Percentiles rank a stretch among this genome's conserved stretches.
Conservation (phyloP, 1,140 invertebrate species). For the Stenopsyche tienmushanensis region DNA sequence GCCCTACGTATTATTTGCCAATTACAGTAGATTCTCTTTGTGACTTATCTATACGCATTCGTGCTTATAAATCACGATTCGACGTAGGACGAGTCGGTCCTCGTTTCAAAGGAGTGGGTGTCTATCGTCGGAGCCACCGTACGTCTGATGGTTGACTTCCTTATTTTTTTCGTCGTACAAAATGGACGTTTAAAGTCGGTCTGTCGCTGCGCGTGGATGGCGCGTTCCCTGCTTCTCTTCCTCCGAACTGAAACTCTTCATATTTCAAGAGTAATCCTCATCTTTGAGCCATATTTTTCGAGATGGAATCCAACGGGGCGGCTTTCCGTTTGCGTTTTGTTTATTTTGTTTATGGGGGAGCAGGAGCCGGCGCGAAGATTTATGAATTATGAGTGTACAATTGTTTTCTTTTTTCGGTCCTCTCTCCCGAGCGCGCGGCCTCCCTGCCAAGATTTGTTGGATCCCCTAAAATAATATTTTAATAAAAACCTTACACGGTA, state of each 20-base stretch:
- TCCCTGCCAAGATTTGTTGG: conserved; percentile 28
- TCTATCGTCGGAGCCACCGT: background rate
- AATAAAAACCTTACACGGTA: conserved; percentile 28
- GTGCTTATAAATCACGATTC: conserved; percentile 7
- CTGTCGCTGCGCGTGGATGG: background rate
- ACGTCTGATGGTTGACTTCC: background rate
- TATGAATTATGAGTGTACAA: conserved; percentile 37
- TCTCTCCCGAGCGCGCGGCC: background rate
- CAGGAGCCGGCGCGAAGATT: conserved; percentile 26
- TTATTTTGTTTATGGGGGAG: conserved; percentile 28
- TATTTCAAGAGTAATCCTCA: conserved; percentile 37
- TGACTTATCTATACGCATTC: no score
- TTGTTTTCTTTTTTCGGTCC: conserved; percentile 35
- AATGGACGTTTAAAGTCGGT: no score
- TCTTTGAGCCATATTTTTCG: conserved; percentile 29
- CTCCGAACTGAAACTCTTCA: conserved; percentile 24
- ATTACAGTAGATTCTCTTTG: conserved; percentile 58
- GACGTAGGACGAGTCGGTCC: no score
- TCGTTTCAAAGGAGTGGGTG: background rate
- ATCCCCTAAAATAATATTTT: conserved; percentile 38
- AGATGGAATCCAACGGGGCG: conserved; percentile 22
- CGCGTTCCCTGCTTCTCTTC: background rate
- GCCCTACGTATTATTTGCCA: conserved; percentile 58
- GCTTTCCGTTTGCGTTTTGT: conserved; percentile 34
- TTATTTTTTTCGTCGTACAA: no score